Conservation (phyloP, 2,888 invertebrate genomes). For the Euzophera pinguis region DNA sequence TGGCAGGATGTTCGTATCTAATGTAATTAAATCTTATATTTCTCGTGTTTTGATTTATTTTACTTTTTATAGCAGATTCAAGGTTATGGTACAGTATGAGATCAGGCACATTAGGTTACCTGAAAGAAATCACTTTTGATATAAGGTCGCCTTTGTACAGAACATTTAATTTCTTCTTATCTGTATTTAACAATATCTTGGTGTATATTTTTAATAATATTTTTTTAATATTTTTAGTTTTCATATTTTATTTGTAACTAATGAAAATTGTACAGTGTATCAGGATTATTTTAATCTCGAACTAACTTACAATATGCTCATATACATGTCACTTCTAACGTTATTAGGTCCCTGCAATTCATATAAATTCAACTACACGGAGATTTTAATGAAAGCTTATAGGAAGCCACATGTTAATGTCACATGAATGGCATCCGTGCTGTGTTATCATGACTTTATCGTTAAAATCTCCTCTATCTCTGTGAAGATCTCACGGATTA, state of each 20-base stretch:
- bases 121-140: too few species aligned
- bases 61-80: too few species aligned
- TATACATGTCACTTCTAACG: neutral
- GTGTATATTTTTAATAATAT: neutral
- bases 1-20: constrained; percentile 8
- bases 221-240: too few species aligned
- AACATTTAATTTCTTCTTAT: too few species aligned
- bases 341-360: constrained; percentile 7
- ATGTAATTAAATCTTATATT: constrained; percentile 19
- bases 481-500: constrained; percentile 60
- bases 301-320: neutral
- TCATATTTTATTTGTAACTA: too few species aligned
- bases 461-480: constrained; percentile 57
- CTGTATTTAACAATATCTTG: constrained; percentile 21
- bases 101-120: too few species aligned
- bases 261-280: too few species aligned
- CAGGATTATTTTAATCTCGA: too few species aligned
- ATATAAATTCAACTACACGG: constrained; percentile 5
- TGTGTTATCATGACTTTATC: constrained; percentile 50
- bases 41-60: too few species aligned
- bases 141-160: too few species aligned
- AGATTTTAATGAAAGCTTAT: constrained; percentile 24
- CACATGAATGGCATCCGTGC: constrained; percentile 34
- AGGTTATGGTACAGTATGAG: too few species aligned
- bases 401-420: constrained; percentile 61